A percentile compares a stretch with the other conserved stretches of the same genome.
These are phyloP conservation scores for Autographa pulchrina DNA, from an alignment of 2,888 invertebrate genomes.

Conservation along the genomic window DNA sequence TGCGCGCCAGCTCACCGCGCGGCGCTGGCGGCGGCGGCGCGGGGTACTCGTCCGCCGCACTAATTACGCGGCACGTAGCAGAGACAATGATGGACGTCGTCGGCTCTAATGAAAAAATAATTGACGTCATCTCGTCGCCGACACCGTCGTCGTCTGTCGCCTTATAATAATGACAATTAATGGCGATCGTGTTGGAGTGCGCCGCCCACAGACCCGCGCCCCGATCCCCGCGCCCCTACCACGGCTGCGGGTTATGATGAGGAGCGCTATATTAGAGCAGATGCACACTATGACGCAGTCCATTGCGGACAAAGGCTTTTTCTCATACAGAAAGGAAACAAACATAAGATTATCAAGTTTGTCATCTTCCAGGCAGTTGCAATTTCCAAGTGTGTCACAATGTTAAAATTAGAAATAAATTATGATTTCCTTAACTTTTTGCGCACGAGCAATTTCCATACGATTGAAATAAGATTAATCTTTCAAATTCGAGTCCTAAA, in stretches of 20 bases:
- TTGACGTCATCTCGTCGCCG: constrained; percentile 38
- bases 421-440: background rate
- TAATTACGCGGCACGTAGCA: constrained; percentile 25
- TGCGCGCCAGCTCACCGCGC: background rate
- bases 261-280: background rate
- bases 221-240: background rate
- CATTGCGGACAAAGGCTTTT: background rate
- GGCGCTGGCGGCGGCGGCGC: background rate
- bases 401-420: background rate
- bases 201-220: background rate
- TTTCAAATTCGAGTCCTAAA: background rate
- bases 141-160: background rate
- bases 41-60: constrained; percentile 14
- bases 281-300: background rate
- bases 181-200: background rate
- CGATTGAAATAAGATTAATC: background rate
- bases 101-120: constrained; percentile 49
- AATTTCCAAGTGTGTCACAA: no score
- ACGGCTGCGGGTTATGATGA: background rate
- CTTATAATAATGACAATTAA: constrained; percentile 11
- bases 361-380: no score
- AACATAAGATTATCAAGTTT: background rate
- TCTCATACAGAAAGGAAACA: background rate
- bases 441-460: background rate
- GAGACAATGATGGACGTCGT: constrained; percentile 32